These are phyloP conservation scores for Brachyhypopomus occidentalis DNA, from an alignment of 2,113 vertebrate species.

Conservation along the genomic window DNA sequence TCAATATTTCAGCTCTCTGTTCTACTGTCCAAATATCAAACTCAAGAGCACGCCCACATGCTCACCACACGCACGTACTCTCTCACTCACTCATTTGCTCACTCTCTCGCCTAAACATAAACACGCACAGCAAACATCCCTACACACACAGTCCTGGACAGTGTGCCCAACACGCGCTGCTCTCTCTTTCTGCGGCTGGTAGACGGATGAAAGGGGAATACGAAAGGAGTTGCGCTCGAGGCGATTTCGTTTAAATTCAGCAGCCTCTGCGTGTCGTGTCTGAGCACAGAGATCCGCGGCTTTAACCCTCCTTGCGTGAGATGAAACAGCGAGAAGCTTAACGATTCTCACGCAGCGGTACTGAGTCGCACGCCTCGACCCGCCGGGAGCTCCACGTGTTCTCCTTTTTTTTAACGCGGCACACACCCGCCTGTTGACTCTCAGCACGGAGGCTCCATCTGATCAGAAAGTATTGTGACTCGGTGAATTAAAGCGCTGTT, in stretches of 20 bases:
- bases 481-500: conserved; percentile 40
- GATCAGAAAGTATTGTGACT: conserved; percentile 16
- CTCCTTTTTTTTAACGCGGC: not conserved
- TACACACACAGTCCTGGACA: conserved; percentile 8
- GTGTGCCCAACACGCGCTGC: conserved; percentile 1
- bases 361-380: not conserved
- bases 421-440: conserved; percentile 5
- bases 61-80: not conserved
- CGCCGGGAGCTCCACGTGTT: not conserved
- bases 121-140: conserved; percentile 12
- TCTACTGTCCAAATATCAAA: conserved; percentile 16
- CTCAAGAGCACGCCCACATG: not conserved
- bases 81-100: not conserved
- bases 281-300: conserved; percentile 5
- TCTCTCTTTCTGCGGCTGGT: conserved; percentile 25
- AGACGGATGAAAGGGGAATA: conserved; percentile 29
- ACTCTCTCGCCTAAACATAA: conserved; percentile 3
- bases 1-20: conserved; percentile 34
- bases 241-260: not conserved
- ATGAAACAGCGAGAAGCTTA: not conserved
- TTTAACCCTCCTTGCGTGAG: conserved; percentile 9
- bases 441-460: conserved; percentile 13
- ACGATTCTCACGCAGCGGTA: not conserved
- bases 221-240: conserved; percentile 24
- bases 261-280: not conserved